Percentiles rank a stretch among this genome's conserved stretches.
These are phyloP conservation scores for Sphecodes monilicornis DNA, from an alignment of 2,888 invertebrate genomes.

Conservation along the genomic window DNA sequence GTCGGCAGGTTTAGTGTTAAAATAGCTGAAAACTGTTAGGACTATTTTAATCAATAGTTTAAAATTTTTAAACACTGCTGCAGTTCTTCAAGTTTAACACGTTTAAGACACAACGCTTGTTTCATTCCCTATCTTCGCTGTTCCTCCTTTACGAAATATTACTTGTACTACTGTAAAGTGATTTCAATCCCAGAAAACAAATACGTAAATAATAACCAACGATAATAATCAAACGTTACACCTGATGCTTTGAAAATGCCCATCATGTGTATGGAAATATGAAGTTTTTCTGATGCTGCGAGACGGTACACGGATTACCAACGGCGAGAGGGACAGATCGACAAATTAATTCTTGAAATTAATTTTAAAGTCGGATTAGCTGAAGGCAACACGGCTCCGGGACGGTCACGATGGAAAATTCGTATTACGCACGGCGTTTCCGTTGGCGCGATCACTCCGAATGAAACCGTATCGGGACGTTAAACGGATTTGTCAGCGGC, in stretches of 20 bases:
- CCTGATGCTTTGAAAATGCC: background rate
- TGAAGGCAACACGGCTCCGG: background rate
- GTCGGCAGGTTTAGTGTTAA: too few relatives aligned
- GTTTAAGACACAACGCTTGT: too few relatives aligned
- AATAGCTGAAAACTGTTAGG: too few relatives aligned
- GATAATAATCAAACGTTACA: too few relatives aligned
- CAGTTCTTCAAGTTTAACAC: too few relatives aligned
- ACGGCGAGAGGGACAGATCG: background rate
- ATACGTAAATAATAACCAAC: too few relatives aligned
- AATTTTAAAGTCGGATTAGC: background rate
- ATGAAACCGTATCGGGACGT: conserved; percentile 68
- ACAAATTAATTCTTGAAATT: conserved; percentile 6
- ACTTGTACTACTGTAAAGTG: too few relatives aligned
- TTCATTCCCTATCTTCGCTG: too few relatives aligned
- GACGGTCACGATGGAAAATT: background rate
- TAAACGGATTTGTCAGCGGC: conserved; percentile 74
- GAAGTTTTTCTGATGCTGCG: background rate
- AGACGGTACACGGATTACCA: background rate
- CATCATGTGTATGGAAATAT: background rate
- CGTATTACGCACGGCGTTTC: conserved; percentile 15
- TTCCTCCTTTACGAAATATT: too few relatives aligned
- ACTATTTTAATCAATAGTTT: too few relatives aligned
- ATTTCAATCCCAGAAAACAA: too few relatives aligned
- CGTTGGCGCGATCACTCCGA: conserved; percentile 27
- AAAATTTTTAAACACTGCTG: too few relatives aligned